Conservation (phyloP, 2,888 invertebrate species). For the Lithophane leautieri region DNA sequence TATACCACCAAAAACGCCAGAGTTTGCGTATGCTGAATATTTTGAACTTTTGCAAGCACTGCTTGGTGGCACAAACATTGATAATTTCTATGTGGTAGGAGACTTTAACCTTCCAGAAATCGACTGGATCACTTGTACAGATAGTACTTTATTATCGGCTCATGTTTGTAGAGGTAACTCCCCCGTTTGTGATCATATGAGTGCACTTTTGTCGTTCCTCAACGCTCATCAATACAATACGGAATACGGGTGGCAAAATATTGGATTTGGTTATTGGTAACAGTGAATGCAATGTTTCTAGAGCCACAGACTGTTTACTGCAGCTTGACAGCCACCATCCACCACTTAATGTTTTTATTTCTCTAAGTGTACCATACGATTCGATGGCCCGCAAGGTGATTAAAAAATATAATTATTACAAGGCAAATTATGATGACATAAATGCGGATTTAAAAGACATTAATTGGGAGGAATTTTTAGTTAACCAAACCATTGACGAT, state of each 20-base stretch:
- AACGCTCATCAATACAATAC: too few species aligned
- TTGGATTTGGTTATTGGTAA: neutral
- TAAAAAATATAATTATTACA: neutral
- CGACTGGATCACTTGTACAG: neutral
- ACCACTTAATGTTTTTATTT: neutral
- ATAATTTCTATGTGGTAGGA: neutral
- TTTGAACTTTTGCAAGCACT: neutral
- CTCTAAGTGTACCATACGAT: neutral
- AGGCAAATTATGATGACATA: neutral
- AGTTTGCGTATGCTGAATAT: neutral
- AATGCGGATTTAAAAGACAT: too few species aligned
- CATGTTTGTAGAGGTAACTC: too few species aligned
- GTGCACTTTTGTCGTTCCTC: too few species aligned
- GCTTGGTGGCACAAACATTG: neutral
- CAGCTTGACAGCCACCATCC: neutral
- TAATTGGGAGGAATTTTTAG: too few species aligned
- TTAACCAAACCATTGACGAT: too few species aligned
- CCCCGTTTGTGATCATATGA: too few species aligned
- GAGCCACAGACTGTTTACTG: neutral
- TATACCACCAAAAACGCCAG: neutral
- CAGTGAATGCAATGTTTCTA: neutral
- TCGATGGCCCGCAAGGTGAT: neutral
- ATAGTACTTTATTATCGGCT: too few species aligned
- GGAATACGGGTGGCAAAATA: too few species aligned
- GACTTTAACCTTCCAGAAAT: neutral